Evolutionary conservation across 2,797 vertebrate genomes (phyloP).

Genomic region (Sebastes cheni): DNA sequence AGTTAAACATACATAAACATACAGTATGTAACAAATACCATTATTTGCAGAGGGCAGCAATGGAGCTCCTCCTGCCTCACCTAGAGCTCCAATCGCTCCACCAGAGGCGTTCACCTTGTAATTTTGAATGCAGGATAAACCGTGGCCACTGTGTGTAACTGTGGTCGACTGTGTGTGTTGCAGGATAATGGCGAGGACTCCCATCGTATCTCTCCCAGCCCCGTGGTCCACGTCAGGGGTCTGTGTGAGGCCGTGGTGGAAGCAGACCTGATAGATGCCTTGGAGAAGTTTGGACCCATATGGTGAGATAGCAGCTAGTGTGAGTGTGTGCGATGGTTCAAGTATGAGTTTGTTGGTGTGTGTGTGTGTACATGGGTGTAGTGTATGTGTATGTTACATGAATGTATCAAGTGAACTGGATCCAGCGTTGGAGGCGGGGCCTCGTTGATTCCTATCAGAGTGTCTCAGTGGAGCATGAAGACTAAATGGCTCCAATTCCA

Average conservation of each 20-base stretch:
- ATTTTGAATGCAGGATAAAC: too few species aligned
- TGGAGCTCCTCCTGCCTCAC: too few species aligned
- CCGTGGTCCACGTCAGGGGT: conserved; percentile 95
- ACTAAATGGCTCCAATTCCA: too few species aligned
- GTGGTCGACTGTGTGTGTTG: conserved; percentile 36
- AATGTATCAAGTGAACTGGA: too few species aligned
- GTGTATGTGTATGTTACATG: background rate
- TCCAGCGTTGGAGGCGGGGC: too few species aligned
- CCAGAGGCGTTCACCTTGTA: too few species aligned
- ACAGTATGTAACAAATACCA: too few species aligned
- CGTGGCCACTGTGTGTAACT: background rate
- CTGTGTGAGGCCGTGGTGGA: conserved; percentile 96
- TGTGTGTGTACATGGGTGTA: background rate
- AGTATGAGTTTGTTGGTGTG: background rate
- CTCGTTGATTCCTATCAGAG: too few species aligned
- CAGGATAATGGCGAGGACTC: conserved; percentile 78
- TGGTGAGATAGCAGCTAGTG: conserved; percentile 82
- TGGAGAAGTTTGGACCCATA: conserved; percentile 96
- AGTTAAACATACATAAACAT: too few species aligned
- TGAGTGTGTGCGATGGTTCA: background rate
- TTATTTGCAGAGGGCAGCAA: too few species aligned
- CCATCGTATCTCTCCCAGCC: conserved; percentile 94
- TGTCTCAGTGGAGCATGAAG: too few species aligned
- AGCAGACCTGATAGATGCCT: conserved; percentile 94
- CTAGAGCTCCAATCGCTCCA: too few species aligned